Evolutionary conservation across 1,140 invertebrate genomes (phyloP), one percentile per base, ranked within the genome.

Genomic region (Tetramorium parvispinum): DNA sequence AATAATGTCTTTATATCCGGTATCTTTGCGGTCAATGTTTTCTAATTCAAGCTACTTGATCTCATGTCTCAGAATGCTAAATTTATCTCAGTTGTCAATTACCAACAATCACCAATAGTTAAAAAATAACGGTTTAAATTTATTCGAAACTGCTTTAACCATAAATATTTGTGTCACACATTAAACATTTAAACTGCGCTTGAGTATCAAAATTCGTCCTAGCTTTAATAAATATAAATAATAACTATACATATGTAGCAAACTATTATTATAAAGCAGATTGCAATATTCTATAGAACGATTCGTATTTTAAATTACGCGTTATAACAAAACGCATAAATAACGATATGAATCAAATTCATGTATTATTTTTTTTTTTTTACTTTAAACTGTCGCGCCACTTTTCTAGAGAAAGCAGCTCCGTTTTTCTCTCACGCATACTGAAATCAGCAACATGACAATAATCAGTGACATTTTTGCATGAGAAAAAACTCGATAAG

Each of bases 11-110:
- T 71, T 57, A 59, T 76, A 81, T 70, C 16, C 16, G 18, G 21
- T 18, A 32, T 18, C 32, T 68, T 32, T 6, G 8, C 18, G 13
- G 27, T 13, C 65, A 71, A 43, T 71, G 65, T 71, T 82, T 82
- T 82, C 78, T 82, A 82, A 71, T 82, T 82, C 78, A 46, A 71
- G 78, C 51, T 43, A 66, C 24, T 51, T 82, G 78, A 55, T 32
- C 78, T 82, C 51, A 59, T 46, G 7, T 61, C 61, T 32, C 32
- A 32, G 32, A 32, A 32, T 32, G 77, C 65, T 82, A 82, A 71
- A 71, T 81, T 81, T 81, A 82, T 21, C 37, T 68, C 46, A 55
- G 46, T 79, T 78, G 32, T 32, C 37, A 37, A 57, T 81, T 65
- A 55, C 21, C 49, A 68, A 43, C 37, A 21, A 46, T 40, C n/a